phyloP scores from a whole-genome alignment of 2,888 invertebrate genomes.

The Trissolcus brochymenae region DNA sequence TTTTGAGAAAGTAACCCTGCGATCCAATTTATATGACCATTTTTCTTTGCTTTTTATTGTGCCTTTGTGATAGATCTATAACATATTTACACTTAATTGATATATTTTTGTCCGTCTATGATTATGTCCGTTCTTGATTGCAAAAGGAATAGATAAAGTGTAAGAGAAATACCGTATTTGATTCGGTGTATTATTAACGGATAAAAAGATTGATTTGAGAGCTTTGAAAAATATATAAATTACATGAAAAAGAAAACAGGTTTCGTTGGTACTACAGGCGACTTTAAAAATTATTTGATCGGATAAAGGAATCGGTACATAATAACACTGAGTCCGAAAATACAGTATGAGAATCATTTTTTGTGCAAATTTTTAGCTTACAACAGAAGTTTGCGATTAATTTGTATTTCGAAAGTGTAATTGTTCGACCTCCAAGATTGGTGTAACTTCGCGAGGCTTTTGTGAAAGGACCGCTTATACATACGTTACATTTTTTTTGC shows the following conservation, averaged over 20 bases:
- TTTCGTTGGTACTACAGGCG: too few species aligned
- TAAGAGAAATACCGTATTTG: too few species aligned
- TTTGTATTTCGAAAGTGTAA: constrained; percentile 40
- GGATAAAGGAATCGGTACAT: too few species aligned
- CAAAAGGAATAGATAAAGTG: too few species aligned
- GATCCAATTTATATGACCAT: background rate
- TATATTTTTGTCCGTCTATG: too few species aligned
- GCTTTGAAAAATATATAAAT: background rate
- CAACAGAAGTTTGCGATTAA: constrained; percentile 29
- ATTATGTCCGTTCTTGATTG: too few species aligned
- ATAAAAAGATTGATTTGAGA: too few species aligned
- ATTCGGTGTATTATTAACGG: too few species aligned
- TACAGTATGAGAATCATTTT: too few species aligned
- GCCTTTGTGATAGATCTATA: constrained; percentile 2
- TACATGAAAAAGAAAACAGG: background rate
- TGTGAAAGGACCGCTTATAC: constrained; percentile 57
- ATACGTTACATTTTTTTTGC: constrained; percentile 45
- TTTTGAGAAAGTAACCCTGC: constrained; percentile 44
- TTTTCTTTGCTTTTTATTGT: background rate
- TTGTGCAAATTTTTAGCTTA: background rate
- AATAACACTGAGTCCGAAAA: too few species aligned
- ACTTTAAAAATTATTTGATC: too few species aligned
- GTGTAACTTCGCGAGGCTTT: constrained; percentile 41
- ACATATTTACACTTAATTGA: background rate
- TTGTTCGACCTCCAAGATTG: constrained; percentile 37